A percentile compares a stretch with the other conserved stretches of the same genome.
These are phyloP conservation scores for Edolisoma coerulescens DNA, from an alignment of 2,113 vertebrate genomes.

Conservation along the genomic window DNA sequence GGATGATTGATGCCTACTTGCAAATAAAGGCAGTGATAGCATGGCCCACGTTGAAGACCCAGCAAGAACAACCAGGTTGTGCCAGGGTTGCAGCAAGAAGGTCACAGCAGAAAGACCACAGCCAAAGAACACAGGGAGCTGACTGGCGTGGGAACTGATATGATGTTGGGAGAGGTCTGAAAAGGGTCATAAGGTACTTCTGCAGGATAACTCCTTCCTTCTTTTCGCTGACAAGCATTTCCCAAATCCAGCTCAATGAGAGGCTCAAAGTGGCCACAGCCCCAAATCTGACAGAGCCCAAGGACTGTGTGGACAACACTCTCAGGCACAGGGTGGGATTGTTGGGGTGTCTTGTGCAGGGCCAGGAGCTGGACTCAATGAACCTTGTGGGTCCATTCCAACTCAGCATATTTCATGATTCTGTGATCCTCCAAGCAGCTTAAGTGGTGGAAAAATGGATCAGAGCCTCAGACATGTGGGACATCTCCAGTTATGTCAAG, in stretches of 20 bases:
- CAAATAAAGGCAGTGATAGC: neutral
- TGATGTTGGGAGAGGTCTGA: neutral
- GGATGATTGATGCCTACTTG: neutral
- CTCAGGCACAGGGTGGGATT: neutral
- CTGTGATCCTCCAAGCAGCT: neutral
- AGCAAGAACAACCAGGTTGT: neutral
- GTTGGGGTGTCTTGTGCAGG: neutral
- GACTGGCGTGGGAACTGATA: neutral
- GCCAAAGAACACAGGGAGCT: neutral
- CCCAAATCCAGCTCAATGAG: neutral
- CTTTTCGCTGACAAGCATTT: neutral
- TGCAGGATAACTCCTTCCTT: neutral
- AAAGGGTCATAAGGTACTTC: neutral
- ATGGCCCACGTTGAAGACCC: neutral
- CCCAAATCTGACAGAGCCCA: neutral
- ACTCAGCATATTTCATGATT: neutral
- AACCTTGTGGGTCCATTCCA: neutral
- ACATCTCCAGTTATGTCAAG: neutral
- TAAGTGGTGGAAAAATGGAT: neutral
- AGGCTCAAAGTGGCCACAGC: neutral
- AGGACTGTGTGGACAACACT: neutral
- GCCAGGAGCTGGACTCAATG: neutral
- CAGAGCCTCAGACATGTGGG: neutral
- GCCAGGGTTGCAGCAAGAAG: neutral
- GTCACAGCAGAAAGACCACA: neutral